A percentile compares a stretch with the other conserved stretches of the same genome.
Evolutionary conservation across 2,888 invertebrate species (phyloP).

Genomic region (Calameuta filiformis): DNA sequence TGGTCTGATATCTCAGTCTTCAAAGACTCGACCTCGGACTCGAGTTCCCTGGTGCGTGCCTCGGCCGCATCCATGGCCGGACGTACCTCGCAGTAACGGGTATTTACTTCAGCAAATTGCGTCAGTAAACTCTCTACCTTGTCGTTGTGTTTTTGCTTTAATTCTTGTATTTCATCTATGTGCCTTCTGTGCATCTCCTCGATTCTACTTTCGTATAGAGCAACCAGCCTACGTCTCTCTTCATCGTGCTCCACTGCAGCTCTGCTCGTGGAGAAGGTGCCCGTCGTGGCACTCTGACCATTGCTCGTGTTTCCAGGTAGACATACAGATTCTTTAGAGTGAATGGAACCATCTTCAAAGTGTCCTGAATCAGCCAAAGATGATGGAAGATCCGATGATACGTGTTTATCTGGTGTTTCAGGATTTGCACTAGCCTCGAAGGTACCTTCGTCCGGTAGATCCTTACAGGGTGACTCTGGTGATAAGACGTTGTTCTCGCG

Average conservation of each 20-base stretch:
- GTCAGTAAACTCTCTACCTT: slow-evolving; percentile 78
- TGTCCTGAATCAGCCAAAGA: slow-evolving; percentile 89
- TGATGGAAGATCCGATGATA: slow-evolving; percentile 74
- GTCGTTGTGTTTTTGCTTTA: slow-evolving; percentile 83
- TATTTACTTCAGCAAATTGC: slow-evolving; percentile 80
- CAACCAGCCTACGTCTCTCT: slow-evolving; percentile 76
- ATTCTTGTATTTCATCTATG: slow-evolving; percentile 76
- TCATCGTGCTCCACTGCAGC: slow-evolving; percentile 66
- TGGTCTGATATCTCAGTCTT: slow-evolving; percentile 77
- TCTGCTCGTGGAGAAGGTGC: slow-evolving; percentile 1
- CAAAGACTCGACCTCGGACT: slow-evolving; percentile 78
- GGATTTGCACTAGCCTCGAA: slow-evolving; percentile 63
- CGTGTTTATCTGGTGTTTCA: slow-evolving; percentile 68
- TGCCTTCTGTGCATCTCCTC: slow-evolving; percentile 78
- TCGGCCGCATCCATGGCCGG: slow-evolving; percentile 79
- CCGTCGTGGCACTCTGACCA: slow-evolving; percentile 7
- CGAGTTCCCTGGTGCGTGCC: slow-evolving; percentile 76
- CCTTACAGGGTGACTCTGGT: slow-evolving; percentile 68
- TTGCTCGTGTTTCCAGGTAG: slow-evolving; percentile 29
- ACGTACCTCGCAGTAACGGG: slow-evolving; percentile 81
- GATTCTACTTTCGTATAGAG: slow-evolving; percentile 79
- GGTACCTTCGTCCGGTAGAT: slow-evolving; percentile 66
- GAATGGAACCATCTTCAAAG: slow-evolving; percentile 85
- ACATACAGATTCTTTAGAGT: slow-evolving; percentile 80
- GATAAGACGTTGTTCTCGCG: slow-evolving; percentile 75